These are phyloP conservation scores for Leucoptera coffeella DNA, from an alignment of 2,888 invertebrate genomes.

Conservation along the genomic window DNA sequence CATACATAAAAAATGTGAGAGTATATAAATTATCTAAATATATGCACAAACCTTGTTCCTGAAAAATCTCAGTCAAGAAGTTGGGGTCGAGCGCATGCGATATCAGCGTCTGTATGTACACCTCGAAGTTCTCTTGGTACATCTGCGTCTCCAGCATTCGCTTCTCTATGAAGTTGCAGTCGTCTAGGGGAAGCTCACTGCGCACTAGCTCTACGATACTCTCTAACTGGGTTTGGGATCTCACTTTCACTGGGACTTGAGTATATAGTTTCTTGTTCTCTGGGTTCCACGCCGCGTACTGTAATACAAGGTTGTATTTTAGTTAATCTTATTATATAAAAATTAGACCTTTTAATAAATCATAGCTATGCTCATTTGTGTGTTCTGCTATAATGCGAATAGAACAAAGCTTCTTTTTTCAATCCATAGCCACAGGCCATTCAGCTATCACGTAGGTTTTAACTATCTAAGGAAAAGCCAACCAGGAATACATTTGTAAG, in stretches of 20 bases:
- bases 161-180: constrained; percentile 66
- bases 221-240: constrained; percentile 69
- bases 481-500: too few relatives aligned
- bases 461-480: constrained; percentile 1
- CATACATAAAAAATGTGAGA: too few relatives aligned
- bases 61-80: constrained; percentile 83
- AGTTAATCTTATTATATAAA: too few relatives aligned
- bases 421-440: too few relatives aligned
- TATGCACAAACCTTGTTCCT: constrained; percentile 67
- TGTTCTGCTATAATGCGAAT: too few relatives aligned
- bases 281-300: constrained; percentile 83
- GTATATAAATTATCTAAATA: too few relatives aligned
- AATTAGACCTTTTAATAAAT: too few relatives aligned
- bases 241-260: constrained; percentile 70
- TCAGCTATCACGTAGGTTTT: not conserved
- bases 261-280: constrained; percentile 76
- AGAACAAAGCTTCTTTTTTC: too few relatives aligned
- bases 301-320: constrained; percentile 12
- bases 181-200: constrained; percentile 63
- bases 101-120: constrained; percentile 85
- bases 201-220: constrained; percentile 75
- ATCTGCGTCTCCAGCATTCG: constrained; percentile 69
- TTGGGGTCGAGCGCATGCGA: constrained; percentile 86
- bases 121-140: constrained; percentile 84
- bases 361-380: too few relatives aligned